These are phyloP conservation scores for Drosophila siamana DNA, from an alignment of 2,888 invertebrate genomes.

Conservation along the genomic window DNA sequence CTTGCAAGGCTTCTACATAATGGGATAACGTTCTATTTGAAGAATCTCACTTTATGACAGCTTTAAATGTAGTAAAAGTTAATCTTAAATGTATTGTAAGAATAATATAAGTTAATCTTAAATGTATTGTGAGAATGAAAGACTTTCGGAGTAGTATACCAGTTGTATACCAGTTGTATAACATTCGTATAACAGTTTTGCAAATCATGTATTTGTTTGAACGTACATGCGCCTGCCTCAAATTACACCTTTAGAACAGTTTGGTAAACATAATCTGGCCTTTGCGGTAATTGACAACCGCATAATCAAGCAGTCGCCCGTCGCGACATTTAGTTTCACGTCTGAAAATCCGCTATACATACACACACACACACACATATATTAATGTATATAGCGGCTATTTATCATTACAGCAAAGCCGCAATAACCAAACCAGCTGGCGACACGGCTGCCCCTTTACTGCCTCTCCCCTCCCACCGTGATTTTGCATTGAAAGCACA, in stretches of 20 bases:
- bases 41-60: too few relatives aligned
- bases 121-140: too few relatives aligned
- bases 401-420: conserved; percentile 62
- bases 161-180: background rate
- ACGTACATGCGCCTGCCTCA: background rate
- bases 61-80: too few relatives aligned
- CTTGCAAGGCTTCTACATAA: too few relatives aligned
- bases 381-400: conserved; percentile 52
- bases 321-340: conserved; percentile 30
- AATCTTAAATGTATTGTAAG: too few relatives aligned
- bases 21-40: too few relatives aligned
- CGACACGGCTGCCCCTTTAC: conserved; percentile 1
- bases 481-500: conserved; percentile 76
- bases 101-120: too few relatives aligned
- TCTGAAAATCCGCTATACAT: conserved; percentile 32
- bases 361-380: conserved; percentile 15
- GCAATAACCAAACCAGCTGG: conserved; percentile 33
- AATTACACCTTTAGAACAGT: conserved; percentile 28
- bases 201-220: background rate
- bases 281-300: conserved; percentile 57
- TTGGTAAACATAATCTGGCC: conserved; percentile 21
- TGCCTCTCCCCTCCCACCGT: conserved; percentile 22
- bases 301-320: conserved; percentile 45
- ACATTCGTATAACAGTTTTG: background rate
- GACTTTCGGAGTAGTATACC: too few relatives aligned